Base-by-base conservation (phyloP, 2,888 invertebrate genomes). In the Spisula solida region DNA sequence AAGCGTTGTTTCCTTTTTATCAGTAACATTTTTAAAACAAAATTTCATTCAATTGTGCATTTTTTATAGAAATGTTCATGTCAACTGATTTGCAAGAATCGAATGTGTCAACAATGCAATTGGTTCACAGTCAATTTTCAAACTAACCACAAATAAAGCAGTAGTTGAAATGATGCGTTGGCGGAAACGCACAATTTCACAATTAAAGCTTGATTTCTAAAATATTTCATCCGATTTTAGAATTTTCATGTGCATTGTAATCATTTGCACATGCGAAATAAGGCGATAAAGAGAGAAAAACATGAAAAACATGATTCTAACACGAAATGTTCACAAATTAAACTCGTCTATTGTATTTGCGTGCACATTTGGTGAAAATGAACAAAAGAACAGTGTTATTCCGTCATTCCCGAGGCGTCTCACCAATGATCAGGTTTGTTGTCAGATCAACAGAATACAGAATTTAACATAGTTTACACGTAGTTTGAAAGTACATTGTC, bases 71-170 rank as follows among this genome's bases (percentile, higher is more conserved):
- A 66, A 75, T 14, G 2, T 34, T 75, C 75, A 34, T 75, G 75
- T 75, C 75, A 34, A 75, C 16, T 75, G 34, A 75, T 34, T 34
- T 75, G 34, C 29, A 31, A 75, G 75, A 75, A 75, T 31, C 12
- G 16, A 75, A 75, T 34, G 75, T 75, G 75, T 75, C 75, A 75
- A 75, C 75, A 18, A 75, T 34, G 75, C 75, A 75, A 75, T 75
- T 75, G 75, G 31, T 75, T 75, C 75, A 34, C 34, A 75, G 75
- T 75, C 18, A 31, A 75, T 75, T 75, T 75, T 31, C 75, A 31
- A 34, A 34, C 75, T 34, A 75, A 34, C 75, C 34, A 75, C 75
- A 75, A 75, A 31, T 34, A 31, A 75, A 34, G 18, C 75, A 18
- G 20, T 75, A 34, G 31, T 18, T 18, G 34, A 18, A 75, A 75